These are phyloP conservation scores for Melanotaenia parkinsoni DNA, from an alignment of 2,797 vertebrate genomes.

Conservation along the genomic window DNA sequence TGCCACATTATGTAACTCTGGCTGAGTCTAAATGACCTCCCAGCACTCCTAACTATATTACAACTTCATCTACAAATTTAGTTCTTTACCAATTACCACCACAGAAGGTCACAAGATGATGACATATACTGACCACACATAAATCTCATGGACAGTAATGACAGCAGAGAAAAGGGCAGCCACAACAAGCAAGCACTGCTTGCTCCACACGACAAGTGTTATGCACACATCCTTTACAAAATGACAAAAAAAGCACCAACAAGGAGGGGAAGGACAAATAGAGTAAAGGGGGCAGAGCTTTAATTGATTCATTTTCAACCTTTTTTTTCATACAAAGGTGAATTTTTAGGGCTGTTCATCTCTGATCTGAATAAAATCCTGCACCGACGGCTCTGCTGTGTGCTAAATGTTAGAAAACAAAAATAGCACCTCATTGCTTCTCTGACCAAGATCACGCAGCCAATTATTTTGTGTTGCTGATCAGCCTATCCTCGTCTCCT, in stretches of 20 bases:
- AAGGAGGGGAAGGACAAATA: not conserved
- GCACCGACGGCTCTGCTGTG: constrained; percentile 22
- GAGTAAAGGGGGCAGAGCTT: not conserved
- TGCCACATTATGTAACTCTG: constrained; percentile 67
- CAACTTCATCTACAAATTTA: constrained; percentile 65
- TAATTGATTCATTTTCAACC: constrained; percentile 31
- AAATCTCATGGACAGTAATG: constrained; percentile 72
- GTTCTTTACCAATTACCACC: constrained; percentile 69
- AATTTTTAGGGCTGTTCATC: constrained; percentile 45
- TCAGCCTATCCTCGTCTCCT: constrained; percentile 23
- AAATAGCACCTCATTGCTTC: constrained; percentile 45
- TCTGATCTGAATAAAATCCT: constrained; percentile 24
- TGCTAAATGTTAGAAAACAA: constrained; percentile 42
- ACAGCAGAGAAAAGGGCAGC: constrained; percentile 68
- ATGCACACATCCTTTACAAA: constrained; percentile 10
- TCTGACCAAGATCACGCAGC: constrained; percentile 32
- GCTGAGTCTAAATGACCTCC: constrained; percentile 55
- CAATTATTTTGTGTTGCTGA: constrained; percentile 43
- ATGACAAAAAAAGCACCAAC: not conserved
- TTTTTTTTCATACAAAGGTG: constrained; percentile 30
- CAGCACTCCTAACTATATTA: constrained; percentile 57
- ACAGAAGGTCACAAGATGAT: constrained; percentile 69
- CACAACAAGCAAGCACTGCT: constrained; percentile 19
- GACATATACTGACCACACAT: constrained; percentile 57
- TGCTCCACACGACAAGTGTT: constrained; percentile 17